Evolutionary conservation across 1,140 invertebrate species (phyloP).

Genomic region (Drosophila gunungcola): DNA sequence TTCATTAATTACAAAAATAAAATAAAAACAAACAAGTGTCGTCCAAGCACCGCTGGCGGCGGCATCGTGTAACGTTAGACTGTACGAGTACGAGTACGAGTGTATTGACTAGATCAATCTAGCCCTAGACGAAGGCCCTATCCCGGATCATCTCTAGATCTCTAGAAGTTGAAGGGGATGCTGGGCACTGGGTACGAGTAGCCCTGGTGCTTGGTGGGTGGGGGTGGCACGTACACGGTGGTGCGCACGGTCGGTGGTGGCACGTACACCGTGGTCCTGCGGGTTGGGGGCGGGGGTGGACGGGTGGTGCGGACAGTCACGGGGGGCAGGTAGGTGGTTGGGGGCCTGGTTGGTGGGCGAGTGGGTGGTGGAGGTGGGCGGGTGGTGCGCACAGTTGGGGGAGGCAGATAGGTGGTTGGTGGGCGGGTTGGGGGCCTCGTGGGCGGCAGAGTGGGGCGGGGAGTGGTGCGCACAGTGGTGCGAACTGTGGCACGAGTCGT

Average conservation of each 20-base stretch:
- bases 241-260: constrained; percentile 39
- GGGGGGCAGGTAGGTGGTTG: constrained; percentile 49
- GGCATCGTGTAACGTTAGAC: constrained; percentile 66
- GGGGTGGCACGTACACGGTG: constrained; percentile 27
- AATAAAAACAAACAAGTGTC: constrained; percentile 72
- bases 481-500: constrained; percentile 10
- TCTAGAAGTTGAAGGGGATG: constrained; percentile 84
- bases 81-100: constrained; percentile 39
- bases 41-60: constrained; percentile 69
- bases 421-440: constrained; percentile 45
- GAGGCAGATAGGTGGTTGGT: constrained; percentile 46
- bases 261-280: constrained; percentile 25
- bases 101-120: constrained; percentile 83
- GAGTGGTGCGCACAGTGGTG: constrained; percentile 37
- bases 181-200: constrained; percentile 85
- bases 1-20: constrained; percentile 72
- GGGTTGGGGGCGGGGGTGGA: constrained; percentile 37
- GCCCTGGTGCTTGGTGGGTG: constrained; percentile 71
- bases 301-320: constrained; percentile 33
- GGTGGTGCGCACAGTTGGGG: constrained; percentile 26
- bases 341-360: constrained; percentile 26
- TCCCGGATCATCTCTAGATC: constrained; percentile 25
- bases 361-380: constrained; percentile 45
- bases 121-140: constrained; percentile 75
- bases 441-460: constrained; percentile 34